Conservation (phyloP, 2,888 invertebrate genomes). For the Lasioglossum oenotherae region DNA sequence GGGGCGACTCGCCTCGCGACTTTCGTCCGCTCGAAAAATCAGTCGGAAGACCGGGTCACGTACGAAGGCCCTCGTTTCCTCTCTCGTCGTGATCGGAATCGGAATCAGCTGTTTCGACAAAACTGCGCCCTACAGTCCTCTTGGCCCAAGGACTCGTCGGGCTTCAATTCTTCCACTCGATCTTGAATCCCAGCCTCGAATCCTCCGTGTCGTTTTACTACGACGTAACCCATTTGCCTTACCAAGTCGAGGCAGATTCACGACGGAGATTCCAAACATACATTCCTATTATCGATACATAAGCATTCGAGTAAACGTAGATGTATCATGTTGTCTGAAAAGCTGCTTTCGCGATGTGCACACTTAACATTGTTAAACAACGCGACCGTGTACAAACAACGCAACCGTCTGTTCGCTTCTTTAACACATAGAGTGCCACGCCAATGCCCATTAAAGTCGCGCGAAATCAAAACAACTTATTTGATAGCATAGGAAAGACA, state of each 20-base stretch:
- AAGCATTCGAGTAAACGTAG: background rate
- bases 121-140: slow-evolving; percentile 15
- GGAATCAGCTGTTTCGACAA: slow-evolving; percentile 24
- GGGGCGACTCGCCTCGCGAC: background rate
- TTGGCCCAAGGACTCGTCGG: background rate
- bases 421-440: background rate
- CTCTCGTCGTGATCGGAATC: slow-evolving; percentile 45
- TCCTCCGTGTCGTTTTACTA: background rate
- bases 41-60: slow-evolving; percentile 9
- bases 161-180: background rate
- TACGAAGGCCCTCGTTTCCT: slow-evolving; percentile 16
- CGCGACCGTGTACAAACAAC: background rate
- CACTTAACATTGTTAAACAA: background rate
- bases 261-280: background rate
- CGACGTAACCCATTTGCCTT: background rate
- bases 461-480: background rate
- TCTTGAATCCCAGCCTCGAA: background rate
- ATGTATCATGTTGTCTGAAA: background rate
- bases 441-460: background rate
- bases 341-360: background rate
- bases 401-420: background rate
- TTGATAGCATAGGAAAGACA: no score
- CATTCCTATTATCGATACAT: background rate
- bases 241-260: background rate
- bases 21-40: slow-evolving; percentile 14